Percentiles rank a stretch among this genome's conserved stretches.
These are phyloP conservation scores for Melinopterus prodromus DNA, from an alignment of 2,888 invertebrate genomes.

Conservation along the genomic window DNA sequence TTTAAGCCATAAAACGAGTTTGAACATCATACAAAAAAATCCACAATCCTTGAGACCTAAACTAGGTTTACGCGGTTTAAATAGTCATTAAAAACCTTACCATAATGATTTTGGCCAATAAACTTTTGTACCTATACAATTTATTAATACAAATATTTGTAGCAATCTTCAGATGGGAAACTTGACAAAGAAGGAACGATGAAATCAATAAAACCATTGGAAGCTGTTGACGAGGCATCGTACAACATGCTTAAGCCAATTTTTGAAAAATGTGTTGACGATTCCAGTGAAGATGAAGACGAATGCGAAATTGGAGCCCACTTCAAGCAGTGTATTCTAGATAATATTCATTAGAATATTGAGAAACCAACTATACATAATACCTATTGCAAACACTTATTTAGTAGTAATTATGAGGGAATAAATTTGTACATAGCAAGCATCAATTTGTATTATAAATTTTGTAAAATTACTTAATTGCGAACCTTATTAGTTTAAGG, in stretches of 20 bases:
- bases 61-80: too few species aligned
- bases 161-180: slow-evolving; percentile 39
- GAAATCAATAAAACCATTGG: slow-evolving; percentile 55
- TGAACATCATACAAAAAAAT: background rate
- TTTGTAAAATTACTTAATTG: too few species aligned
- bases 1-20: background rate
- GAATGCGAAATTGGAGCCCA: slow-evolving; percentile 27
- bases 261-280: slow-evolving; percentile 11
- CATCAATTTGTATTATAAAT: background rate
- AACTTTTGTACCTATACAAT: background rate
- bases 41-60: too few species aligned
- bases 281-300: slow-evolving; percentile 22
- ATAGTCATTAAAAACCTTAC: too few species aligned
- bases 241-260: background rate
- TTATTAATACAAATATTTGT: slow-evolving; percentile 21
- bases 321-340: slow-evolving; percentile 22
- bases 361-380: background rate
- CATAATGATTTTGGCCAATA: background rate
- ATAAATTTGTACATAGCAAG: background rate
- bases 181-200: slow-evolving; percentile 49
- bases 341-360: background rate
- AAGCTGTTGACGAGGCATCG: slow-evolving; percentile 50
- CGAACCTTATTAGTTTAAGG: too few species aligned
- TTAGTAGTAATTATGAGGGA: background rate
- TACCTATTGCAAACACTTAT: too few species aligned